Conservation (phyloP, 2,797 vertebrate species). For the Xenops minutus region DNA sequence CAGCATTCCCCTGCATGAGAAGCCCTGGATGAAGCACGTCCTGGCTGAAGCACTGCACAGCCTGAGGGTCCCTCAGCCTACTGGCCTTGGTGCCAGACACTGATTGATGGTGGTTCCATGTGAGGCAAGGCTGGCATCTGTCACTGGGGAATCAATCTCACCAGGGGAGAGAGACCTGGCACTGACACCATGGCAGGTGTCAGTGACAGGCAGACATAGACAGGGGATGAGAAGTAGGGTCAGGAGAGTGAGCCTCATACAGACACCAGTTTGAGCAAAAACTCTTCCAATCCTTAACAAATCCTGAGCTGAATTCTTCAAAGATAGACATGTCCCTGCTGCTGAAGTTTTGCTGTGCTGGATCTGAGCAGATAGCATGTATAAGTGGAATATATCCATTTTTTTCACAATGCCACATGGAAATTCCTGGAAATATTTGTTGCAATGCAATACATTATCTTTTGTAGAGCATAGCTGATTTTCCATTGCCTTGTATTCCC, state of each 20-base stretch:
- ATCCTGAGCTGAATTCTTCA: neutral
- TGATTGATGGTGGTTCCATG: rapidly evolving
- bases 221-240: rapidly evolving
- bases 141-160: neutral
- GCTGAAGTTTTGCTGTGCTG: neutral
- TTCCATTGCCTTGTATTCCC: neutral
- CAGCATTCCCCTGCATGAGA: neutral
- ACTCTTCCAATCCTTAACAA: neutral
- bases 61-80: neutral
- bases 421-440: neutral
- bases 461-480: neutral
- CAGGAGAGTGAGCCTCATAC: neutral
- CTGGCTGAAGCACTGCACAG: neutral
- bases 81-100: neutral
- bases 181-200: rapidly evolving
- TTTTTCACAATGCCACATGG: neutral
- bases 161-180: neutral
- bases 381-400: rapidly evolving
- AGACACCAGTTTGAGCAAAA: neutral
- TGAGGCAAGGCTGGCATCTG: neutral
- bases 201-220: neutral
- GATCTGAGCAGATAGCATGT: neutral
- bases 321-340: rapidly evolving
- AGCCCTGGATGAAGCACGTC: neutral
- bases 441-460: neutral